A percentile compares a stretch with the other conserved stretches of the same genome.
Evolutionary conservation across 1,140 invertebrate species (phyloP).

Genomic region (Globodera ellingtonae): DNA sequence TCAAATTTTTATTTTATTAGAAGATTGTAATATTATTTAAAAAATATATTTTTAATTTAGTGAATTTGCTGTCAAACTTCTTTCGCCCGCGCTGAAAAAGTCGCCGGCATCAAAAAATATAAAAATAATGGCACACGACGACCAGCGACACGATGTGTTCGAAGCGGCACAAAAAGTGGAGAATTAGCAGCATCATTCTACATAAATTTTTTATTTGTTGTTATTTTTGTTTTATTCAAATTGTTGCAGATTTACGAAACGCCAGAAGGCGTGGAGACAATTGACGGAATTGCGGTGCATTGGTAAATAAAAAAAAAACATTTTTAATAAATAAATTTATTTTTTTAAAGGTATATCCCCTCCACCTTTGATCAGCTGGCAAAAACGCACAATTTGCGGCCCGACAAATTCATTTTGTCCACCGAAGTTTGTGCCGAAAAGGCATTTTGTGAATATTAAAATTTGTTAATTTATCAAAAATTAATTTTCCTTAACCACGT

Average conservation of each 20-base stretch:
- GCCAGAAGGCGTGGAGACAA: background rate
- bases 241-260: slow-evolving; percentile 39
- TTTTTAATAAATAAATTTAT: too few relatives aligned
- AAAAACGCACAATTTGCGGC: slow-evolving; percentile 70
- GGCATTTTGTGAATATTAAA: background rate
- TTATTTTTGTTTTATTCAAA: slow-evolving; percentile 25
- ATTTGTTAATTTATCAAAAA: background rate
- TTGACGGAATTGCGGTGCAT: background rate
- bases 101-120: slow-evolving; percentile 35
- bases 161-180: slow-evolving; percentile 70
- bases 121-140: slow-evolving; percentile 62
- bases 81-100: slow-evolving; percentile 42
- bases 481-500: too few relatives aligned
- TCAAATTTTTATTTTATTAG: too few relatives aligned
- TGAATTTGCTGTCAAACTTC: slow-evolving; percentile 50
- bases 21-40: background rate
- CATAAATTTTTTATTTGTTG: background rate
- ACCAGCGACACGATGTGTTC: slow-evolving; percentile 69
- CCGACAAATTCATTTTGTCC: slow-evolving; percentile 76
- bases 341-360: slow-evolving; percentile 1
- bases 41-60: slow-evolving; percentile 37
- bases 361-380: slow-evolving; percentile 67
- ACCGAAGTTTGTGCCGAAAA: slow-evolving; percentile 73
- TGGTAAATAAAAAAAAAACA: background rate
- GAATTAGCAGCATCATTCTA: too few relatives aligned